Percentiles rank a stretch among this genome's conserved stretches.
These are phyloP conservation scores for Acronicta leporina DNA, from an alignment of 2,888 invertebrate species.

Conservation along the genomic window DNA sequence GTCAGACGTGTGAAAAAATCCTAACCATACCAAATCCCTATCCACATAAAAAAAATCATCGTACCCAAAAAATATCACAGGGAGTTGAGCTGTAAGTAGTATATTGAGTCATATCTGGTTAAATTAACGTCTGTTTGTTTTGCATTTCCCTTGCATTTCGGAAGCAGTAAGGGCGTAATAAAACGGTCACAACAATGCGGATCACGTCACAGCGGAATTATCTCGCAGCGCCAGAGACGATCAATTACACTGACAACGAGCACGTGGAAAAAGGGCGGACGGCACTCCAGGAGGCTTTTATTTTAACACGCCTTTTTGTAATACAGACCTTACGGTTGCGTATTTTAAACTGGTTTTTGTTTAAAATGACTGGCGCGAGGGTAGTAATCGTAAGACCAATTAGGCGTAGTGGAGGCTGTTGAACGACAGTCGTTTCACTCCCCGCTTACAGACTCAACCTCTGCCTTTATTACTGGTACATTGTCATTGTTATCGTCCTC, in stretches of 20 bases:
- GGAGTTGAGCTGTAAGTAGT: conserved; percentile 31
- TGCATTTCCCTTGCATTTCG: conserved; percentile 78
- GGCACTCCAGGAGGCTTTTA: conserved; percentile 66
- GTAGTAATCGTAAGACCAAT: conserved; percentile 72
- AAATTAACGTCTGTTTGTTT: conserved; percentile 78
- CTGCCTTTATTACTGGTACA: conserved; percentile 65
- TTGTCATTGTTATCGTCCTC: conserved; percentile 60
- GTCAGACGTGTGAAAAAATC: conserved; percentile 28
- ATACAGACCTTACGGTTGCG: conserved; percentile 62
- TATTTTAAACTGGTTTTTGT: conserved; percentile 64
- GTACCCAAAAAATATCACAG: conserved; percentile 16
- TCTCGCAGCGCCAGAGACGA: conserved; percentile 83
- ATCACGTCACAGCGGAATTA: conserved; percentile 86
- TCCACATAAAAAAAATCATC: background rate
- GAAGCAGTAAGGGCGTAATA: conserved; percentile 72
- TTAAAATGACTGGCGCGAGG: conserved; percentile 48
- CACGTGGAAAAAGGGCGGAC: conserved; percentile 77
- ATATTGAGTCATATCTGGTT: conserved; percentile 69
- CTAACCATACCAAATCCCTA: conserved; percentile 8
- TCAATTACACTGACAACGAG: conserved; percentile 85
- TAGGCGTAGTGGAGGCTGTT: conserved; percentile 68
- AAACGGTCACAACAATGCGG: conserved; percentile 83
- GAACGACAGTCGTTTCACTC: conserved; percentile 65
- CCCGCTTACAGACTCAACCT: conserved; percentile 69
- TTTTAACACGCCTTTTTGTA: conserved; percentile 58